Base-by-base conservation (phyloP, 2,888 invertebrate species). In the Megamerina dolium region DNA sequence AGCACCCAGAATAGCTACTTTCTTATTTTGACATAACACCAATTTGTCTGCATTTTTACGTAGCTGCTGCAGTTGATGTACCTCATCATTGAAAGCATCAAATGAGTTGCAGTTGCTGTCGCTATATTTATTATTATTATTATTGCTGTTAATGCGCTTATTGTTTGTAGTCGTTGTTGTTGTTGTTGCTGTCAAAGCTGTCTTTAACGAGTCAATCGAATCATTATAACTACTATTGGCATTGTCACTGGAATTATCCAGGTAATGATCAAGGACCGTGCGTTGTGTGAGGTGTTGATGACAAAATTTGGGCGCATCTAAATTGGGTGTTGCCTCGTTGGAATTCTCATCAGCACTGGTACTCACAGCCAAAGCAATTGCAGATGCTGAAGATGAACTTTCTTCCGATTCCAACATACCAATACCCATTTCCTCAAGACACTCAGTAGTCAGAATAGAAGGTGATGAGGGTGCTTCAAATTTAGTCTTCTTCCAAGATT, bases 401-500 rank as follows among this genome's bases (percentile, higher is more conserved):
- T 74, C 74, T 48, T 76, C 77, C 10, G 75, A 75, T 39, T 76
- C 76, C 37, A 82, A 61, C 71, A 79, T 75, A 17, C 77, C 75
- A 16, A 82, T 75, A 33, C 81, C 82, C 73, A 78, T 76, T 54
- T 81, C 80, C 52, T 75, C 63, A 20, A 68, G 58, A 41, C 48
- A 43, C 19, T 51, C 50, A 31, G 47, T 49, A 9, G 48, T 45
- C 12, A 51, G 41, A 6, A 45, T 20, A 26, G 50, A 44, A 18
- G 48, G 50, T 12, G 51, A 50, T 36, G 49, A 51, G 4, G 48
- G 50, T 19, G 45, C 46, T 27, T 51, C 49, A 19, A 53, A n/a
- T 44, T 56, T 55, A 9, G 47, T 47, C 34, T 58, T 48, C 52
- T 66, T 66, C 44, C 60, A 53, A 35, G 39, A 34, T 38, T 33